Evolutionary conservation across 1,140 invertebrate genomes (phyloP).

Genomic region (Eriocheir sinensis): DNA sequence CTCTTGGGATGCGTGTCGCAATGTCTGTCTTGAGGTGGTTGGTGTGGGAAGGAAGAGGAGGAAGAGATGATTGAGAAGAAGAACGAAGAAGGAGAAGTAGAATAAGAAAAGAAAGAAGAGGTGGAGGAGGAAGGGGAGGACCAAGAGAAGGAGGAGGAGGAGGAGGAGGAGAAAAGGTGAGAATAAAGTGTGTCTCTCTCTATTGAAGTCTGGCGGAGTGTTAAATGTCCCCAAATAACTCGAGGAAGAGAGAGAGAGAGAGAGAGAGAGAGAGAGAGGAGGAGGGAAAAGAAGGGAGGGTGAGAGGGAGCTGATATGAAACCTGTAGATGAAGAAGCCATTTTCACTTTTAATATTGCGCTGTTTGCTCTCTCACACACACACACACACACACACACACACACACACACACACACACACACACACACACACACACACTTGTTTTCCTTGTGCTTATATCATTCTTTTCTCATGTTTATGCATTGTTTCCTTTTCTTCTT

Average conservation of each 20-base stretch:
- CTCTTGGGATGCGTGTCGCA: not conserved
- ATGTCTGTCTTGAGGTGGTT: not conserved
- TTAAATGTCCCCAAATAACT: constrained; percentile 47
- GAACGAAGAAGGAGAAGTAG: not conserved
- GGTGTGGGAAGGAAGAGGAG: not conserved
- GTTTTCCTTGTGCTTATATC: not conserved
- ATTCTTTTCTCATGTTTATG: not conserved
- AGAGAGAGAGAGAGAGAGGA: not conserved
- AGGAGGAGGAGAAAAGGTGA: not conserved
- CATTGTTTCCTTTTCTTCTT: not conserved
- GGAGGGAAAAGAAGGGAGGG: too few species aligned
- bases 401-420: not conserved
- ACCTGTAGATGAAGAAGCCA: not conserved
- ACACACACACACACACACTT: not conserved
- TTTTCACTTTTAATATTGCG: not conserved
- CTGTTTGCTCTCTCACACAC: constrained; percentile 25
- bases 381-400: not conserved
- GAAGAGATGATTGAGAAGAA: not conserved
- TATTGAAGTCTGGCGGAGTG: not conserved
- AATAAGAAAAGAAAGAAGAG: not conserved
- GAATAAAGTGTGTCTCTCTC: not conserved
- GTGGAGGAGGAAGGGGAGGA: not conserved
- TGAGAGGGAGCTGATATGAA: not conserved
- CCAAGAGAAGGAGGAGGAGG: not conserved
- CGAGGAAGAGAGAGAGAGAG: not conserved